phyloP scores from a whole-genome alignment of 2,113 vertebrate species.

The Macrotus californicus region DNA sequence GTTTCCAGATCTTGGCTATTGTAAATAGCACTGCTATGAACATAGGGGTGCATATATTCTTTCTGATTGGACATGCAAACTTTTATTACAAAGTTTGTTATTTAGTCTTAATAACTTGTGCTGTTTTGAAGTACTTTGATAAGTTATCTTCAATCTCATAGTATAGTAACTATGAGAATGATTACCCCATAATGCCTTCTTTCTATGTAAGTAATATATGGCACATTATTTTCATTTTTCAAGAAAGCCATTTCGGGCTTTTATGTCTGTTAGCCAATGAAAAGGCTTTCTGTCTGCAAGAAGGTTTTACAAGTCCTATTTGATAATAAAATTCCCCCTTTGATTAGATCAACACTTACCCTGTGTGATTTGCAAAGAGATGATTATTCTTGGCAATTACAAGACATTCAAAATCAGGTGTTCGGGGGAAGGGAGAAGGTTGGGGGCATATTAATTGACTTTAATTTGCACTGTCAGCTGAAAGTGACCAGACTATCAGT shows the following conservation, averaged over 20 bases:
- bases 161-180: neutral
- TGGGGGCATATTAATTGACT: neutral
- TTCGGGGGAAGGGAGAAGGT: neutral
- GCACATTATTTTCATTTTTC: neutral
- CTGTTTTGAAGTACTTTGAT: neutral
- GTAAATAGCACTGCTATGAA: no score
- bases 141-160: neutral
- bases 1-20: no score
- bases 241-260: neutral
- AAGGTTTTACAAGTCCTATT: neutral
- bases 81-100: constrained; percentile 31
- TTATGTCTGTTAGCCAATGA: constrained; percentile 1
- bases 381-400: neutral
- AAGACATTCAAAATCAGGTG: neutral
- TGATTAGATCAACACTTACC: neutral
- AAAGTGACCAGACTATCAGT: constrained; percentile 2
- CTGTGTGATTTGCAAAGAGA: neutral
- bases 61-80: neutral
- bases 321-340: neutral
- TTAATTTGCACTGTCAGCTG: neutral
- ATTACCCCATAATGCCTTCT: neutral
- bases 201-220: neutral
- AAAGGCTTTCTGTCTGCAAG: neutral
- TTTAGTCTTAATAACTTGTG: neutral
- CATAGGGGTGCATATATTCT: no score